Conservation (phyloP, 2,888 invertebrate species). For the Dicycla oo region DNA sequence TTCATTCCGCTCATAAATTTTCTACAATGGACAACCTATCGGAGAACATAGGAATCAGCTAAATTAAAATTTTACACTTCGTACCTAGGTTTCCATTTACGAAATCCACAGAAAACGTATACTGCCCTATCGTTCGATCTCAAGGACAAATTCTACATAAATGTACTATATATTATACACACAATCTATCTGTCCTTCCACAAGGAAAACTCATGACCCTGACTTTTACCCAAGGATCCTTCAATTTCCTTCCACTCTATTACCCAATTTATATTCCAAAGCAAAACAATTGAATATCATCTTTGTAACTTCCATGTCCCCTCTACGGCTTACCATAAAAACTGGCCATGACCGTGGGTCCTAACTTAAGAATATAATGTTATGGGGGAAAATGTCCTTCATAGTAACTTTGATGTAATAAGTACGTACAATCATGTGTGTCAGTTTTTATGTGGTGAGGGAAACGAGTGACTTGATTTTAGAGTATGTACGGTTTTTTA, state of each 20-base stretch:
- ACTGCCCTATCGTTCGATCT: neutral
- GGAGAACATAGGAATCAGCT: too few species aligned
- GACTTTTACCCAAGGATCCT: neutral
- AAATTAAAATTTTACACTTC: too few species aligned
- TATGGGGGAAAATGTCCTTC: neutral
- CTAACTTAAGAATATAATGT: slow-evolving; percentile 10
- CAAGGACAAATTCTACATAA: neutral
- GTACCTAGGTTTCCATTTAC: too few species aligned
- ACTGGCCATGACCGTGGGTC: slow-evolving; percentile 43
- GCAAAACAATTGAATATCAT: slow-evolving; percentile 18
- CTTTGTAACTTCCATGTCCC: neutral
- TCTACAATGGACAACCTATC: neutral
- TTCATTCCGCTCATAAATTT: neutral
- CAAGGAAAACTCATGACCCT: slow-evolving; percentile 38
- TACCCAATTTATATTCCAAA: slow-evolving; percentile 30
- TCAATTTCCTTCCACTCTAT: slow-evolving; percentile 39
- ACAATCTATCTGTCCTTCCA: slow-evolving; percentile 16
- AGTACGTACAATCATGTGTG: slow-evolving; percentile 28
- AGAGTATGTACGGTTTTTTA: neutral
- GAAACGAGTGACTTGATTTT: slow-evolving; percentile 23
- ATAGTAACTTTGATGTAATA: slow-evolving; percentile 31
- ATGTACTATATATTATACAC: neutral
- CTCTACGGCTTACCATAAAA: slow-evolving; percentile 35
- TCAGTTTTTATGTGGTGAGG: slow-evolving; percentile 29
- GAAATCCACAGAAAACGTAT: too few species aligned